Evolutionary conservation across 2,113 vertebrate species (phyloP).

Genomic region (Actenoides hombroni): DNA sequence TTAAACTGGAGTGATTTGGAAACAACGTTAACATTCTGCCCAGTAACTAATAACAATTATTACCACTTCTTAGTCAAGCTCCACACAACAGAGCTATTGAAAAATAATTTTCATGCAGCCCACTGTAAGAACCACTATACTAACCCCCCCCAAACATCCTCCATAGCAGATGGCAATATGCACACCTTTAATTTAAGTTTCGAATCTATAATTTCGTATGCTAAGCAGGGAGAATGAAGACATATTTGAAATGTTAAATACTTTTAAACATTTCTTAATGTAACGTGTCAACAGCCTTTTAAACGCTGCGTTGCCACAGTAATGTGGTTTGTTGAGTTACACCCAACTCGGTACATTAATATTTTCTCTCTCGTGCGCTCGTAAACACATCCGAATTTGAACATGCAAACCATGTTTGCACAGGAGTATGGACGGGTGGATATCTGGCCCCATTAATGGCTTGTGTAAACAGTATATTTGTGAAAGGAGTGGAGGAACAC

Average conservation of each 20-base stretch:
- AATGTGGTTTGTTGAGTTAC: constrained; percentile 31
- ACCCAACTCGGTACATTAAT: neutral
- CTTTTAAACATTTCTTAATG: constrained; percentile 18
- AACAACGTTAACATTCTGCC: neutral
- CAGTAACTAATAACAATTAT: neutral
- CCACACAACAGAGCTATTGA: neutral
- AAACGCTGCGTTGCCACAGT: neutral
- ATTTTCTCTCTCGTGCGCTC: neutral
- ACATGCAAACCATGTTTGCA: neutral
- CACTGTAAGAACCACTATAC: neutral
- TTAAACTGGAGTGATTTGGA: neutral
- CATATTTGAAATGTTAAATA: constrained; percentile 18
- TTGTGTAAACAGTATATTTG: neutral
- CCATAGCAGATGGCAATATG: neutral
- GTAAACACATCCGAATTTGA: constrained; percentile 18
- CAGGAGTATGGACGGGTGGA: neutral
- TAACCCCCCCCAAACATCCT: neutral
- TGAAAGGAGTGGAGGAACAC: neutral
- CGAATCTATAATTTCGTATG: constrained; percentile 18
- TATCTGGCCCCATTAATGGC: neutral
- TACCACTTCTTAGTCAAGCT: neutral
- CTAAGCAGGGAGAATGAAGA: neutral
- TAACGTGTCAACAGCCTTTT: constrained; percentile 19
- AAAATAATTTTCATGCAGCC: neutral
- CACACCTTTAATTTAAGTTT: neutral